phyloP scores from a whole-genome alignment of 2,113 vertebrate genomes.

The Mustela nigripes region DNA sequence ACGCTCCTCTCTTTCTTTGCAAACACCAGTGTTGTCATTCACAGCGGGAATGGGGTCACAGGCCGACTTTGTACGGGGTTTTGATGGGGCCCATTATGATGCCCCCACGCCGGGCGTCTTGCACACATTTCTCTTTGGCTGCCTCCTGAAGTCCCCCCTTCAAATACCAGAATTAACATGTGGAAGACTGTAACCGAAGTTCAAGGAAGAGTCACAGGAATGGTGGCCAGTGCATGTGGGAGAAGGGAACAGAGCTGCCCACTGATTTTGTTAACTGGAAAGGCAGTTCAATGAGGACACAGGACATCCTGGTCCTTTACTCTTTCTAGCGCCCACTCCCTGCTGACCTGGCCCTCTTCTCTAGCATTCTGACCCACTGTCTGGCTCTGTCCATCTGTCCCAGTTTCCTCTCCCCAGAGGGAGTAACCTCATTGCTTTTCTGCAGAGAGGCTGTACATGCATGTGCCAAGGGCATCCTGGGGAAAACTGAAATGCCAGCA shows the following conservation, averaged over 20 bases:
- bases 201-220: neutral
- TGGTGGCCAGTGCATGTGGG: neutral
- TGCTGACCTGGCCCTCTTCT: neutral
- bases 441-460: neutral
- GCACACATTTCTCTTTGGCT: neutral
- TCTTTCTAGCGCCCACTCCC: neutral
- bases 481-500: constrained; percentile 13
- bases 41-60: too few relatives aligned
- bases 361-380: neutral
- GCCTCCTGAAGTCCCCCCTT: neutral
- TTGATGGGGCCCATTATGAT: neutral
- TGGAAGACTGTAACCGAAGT: neutral
- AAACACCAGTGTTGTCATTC: neutral
- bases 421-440: neutral
- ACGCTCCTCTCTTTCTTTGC: neutral
- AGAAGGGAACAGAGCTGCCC: neutral
- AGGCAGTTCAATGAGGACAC: neutral
- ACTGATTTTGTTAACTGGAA: neutral
- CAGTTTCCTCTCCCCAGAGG: constrained; percentile 1
- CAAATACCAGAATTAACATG: neutral
- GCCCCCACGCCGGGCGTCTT: accelerated
- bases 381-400: constrained; percentile 20
- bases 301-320: neutral
- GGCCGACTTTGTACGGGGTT: neutral
- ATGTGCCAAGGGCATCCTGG: neutral